Conservation (phyloP, 2,888 invertebrate species). For the Mesorhabditis spiculigera region DNA sequence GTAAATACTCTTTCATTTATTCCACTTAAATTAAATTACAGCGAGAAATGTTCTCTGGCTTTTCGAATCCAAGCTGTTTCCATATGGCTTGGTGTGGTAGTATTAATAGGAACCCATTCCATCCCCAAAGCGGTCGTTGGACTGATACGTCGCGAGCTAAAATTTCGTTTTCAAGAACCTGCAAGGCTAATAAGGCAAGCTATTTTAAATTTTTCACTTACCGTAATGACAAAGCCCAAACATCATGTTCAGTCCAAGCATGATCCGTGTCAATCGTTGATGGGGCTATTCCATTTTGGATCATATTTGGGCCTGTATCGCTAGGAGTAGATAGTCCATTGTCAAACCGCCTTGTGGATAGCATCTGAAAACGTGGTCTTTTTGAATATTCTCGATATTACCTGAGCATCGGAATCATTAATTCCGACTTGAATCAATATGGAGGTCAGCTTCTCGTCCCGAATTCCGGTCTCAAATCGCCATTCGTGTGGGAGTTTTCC, state of each 20-base stretch:
- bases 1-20: no score
- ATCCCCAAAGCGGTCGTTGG: neutral
- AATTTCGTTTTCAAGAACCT: neutral
- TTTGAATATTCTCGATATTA: neutral
- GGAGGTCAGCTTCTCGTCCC: slow-evolving; percentile 32
- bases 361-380: slow-evolving; percentile 17
- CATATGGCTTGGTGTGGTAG: neutral
- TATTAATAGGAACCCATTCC: neutral
- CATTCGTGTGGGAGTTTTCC: slow-evolving; percentile 40
- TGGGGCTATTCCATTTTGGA: slow-evolving; percentile 24
- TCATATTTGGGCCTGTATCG: slow-evolving; percentile 28
- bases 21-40: neutral
- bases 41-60: neutral
- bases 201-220: neutral
- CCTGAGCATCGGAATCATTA: slow-evolving; percentile 30
- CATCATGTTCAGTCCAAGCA: slow-evolving; percentile 54
- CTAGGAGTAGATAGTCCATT: slow-evolving; percentile 8
- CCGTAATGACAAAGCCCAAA: slow-evolving; percentile 40
- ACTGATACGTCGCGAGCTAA: slow-evolving; percentile 1
- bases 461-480: slow-evolving; percentile 33
- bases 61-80: neutral
- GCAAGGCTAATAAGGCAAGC: neutral
- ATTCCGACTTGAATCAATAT: slow-evolving; percentile 34
- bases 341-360: slow-evolving; percentile 35
- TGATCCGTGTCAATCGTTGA: slow-evolving; percentile 52